Evolutionary conservation across 2,797 vertebrate genomes (phyloP).

Genomic region (Hemitrygon akajei): DNA sequence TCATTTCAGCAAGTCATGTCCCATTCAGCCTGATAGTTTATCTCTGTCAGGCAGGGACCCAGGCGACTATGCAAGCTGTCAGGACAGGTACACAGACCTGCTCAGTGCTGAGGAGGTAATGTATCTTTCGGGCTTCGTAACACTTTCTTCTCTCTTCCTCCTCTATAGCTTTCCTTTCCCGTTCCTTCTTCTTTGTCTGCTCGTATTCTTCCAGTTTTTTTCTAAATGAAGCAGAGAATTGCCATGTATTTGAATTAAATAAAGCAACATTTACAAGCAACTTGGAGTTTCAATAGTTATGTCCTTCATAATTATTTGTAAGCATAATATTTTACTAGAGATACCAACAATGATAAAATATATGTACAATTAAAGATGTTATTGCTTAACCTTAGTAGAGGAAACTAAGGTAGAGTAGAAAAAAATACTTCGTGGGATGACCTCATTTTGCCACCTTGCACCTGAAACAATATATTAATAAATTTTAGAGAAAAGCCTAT

Average conservation of each 20-base stretch:
- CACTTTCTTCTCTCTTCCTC: constrained; percentile 63
- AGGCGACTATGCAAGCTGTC: constrained; percentile 58
- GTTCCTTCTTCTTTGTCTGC: constrained; percentile 64
- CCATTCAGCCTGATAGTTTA: constrained; percentile 62
- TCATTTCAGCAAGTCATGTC: constrained; percentile 70
- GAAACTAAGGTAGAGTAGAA: constrained; percentile 82
- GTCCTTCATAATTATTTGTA: constrained; percentile 42
- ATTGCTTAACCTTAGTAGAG: constrained; percentile 59
- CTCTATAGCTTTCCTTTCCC: constrained; percentile 56
- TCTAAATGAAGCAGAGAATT: constrained; percentile 56
- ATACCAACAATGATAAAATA: constrained; percentile 59
- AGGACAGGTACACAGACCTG: constrained; percentile 69
- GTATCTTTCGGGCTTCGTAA: constrained; percentile 70
- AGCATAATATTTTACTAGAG: constrained; percentile 57
- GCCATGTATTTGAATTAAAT: constrained; percentile 38
- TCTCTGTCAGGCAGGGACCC: constrained; percentile 61
- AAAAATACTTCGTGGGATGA: constrained; percentile 81
- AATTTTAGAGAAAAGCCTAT: constrained; percentile 60
- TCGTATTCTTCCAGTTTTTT: constrained; percentile 67
- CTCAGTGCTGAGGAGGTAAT: constrained; percentile 87
- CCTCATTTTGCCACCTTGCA: constrained; percentile 69
- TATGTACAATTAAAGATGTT: constrained; percentile 83
- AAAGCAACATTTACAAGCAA: constrained; percentile 42
- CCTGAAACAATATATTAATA: constrained; percentile 78
- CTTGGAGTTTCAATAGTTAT: constrained; percentile 44